Percentiles rank a stretch among this genome's conserved stretches.
Evolutionary conservation across 64 coral and sea anemone species (phyloP).

Genomic region (Dendrophyllia cribrosa): DNA sequence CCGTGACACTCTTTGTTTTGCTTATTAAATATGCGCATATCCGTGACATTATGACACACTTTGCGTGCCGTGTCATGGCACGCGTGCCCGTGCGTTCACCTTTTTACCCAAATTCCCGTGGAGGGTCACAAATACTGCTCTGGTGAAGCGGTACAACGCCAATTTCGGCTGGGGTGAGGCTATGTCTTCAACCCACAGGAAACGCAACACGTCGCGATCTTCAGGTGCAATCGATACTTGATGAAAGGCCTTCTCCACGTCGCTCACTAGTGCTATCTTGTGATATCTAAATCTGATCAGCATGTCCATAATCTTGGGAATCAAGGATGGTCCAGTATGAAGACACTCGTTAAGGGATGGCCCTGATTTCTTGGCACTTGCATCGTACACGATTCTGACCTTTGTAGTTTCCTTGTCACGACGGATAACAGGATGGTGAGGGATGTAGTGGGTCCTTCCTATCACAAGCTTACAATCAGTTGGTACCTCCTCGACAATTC

Average conservation of each 20-base stretch:
- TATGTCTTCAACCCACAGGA: slow-evolving; percentile 41
- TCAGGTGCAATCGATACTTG: slow-evolving; percentile 9
- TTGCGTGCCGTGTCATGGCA: neutral
- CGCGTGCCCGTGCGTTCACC: neutral
- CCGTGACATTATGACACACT: slow-evolving; percentile 2
- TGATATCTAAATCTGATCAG: neutral
- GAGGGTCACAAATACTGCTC: slow-evolving; percentile 50
- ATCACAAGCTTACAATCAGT: neutral
- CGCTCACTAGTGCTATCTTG: neutral
- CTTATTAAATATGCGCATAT: neutral
- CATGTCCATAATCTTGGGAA: neutral
- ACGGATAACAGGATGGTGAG: neutral
- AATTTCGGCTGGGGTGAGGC: neutral
- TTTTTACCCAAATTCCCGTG: neutral
- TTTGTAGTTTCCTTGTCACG: slow-evolving; percentile 28
- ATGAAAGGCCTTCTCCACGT: slow-evolving; percentile 42
- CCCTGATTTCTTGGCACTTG: neutral
- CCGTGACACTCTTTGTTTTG: slow-evolving; percentile 1
- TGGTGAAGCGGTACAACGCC: slow-evolving; percentile 8
- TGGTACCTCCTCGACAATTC: slow-evolving; percentile 32
- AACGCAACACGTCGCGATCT: slow-evolving; percentile 34
- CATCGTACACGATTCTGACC: slow-evolving; percentile 33
- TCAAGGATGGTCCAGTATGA: neutral
- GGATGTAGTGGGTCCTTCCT: slow-evolving; percentile 34
- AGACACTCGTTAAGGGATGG: neutral